Percentiles rank a stretch among this genome's conserved stretches.
phyloP scores from a whole-genome alignment of 2,888 invertebrate species.

The Limnephilus marmoratus region DNA sequence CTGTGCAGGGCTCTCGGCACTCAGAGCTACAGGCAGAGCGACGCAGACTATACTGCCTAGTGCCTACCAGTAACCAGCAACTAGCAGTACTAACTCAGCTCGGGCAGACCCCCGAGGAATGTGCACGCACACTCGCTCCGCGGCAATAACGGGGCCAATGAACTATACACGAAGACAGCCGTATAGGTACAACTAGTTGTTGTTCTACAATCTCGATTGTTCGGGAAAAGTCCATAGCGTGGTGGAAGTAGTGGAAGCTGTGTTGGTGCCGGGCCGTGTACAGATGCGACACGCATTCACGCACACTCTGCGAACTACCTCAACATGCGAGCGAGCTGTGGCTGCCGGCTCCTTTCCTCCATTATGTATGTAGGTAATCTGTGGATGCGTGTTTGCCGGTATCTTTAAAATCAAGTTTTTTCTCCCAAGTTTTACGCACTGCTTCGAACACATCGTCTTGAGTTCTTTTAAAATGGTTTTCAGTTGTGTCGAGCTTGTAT shows the following conservation, averaged over 20 bases:
- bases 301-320: slow-evolving; percentile 5
- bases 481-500: neutral
- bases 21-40: neutral
- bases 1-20: neutral
- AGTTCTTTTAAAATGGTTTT: neutral
- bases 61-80: slow-evolving; percentile 13
- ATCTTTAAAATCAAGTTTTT: neutral
- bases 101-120: slow-evolving; percentile 36
- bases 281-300: slow-evolving; percentile 22
- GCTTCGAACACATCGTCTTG: neutral
- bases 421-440: neutral
- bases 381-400: neutral
- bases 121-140: slow-evolving; percentile 55
- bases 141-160: slow-evolving; percentile 60
- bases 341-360: neutral
- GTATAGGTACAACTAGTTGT: slow-evolving; percentile 56
- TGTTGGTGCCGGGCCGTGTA: neutral
- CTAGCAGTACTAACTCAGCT: neutral
- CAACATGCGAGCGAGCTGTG: neutral
- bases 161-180: slow-evolving; percentile 53
- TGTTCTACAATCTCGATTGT: slow-evolving; percentile 46
- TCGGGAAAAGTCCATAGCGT: slow-evolving; percentile 22
- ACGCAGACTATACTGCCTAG: neutral
- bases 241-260: neutral
- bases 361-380: neutral